A percentile compares a stretch with the other conserved stretches of the same genome.
These are phyloP conservation scores for Drosophila sp. DNA, from an alignment of 1,140 invertebrate genomes.

Conservation along the genomic window DNA sequence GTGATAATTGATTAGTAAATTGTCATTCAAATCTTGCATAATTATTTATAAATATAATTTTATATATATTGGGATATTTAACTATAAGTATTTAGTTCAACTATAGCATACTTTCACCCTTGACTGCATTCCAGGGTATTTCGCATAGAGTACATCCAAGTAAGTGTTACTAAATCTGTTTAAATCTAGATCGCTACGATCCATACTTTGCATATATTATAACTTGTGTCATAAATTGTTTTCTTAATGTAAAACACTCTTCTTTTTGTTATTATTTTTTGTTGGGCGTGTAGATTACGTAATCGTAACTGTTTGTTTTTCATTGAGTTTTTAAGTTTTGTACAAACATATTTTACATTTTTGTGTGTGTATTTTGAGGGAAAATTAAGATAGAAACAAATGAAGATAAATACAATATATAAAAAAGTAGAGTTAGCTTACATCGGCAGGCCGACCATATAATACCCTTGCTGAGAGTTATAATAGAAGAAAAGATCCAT, in stretches of 20 bases:
- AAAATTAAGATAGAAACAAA: constrained; percentile 28
- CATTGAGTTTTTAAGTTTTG: constrained; percentile 44
- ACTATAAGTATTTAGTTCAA: constrained; percentile 11
- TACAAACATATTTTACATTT: constrained; percentile 78
- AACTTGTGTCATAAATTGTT: constrained; percentile 28
- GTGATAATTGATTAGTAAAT: constrained; percentile 67
- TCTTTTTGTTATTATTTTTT: constrained; percentile 15
- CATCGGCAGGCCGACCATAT: neutral
- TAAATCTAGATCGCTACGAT: constrained; percentile 14
- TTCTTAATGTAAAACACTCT: constrained; percentile 11
- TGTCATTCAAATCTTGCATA: constrained; percentile 53
- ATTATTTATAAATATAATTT: constrained; percentile 28
- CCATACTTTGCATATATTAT: constrained; percentile 6
- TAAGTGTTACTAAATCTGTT: constrained; percentile 31
- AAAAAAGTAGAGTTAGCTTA: constrained; percentile 11
- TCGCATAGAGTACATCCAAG: constrained; percentile 9
- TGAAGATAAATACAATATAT: constrained; percentile 7
- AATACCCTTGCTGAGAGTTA: constrained; percentile 12
- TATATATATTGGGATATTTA: constrained; percentile 24
- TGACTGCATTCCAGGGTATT: constrained; percentile 18
- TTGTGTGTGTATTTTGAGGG: constrained; percentile 77
- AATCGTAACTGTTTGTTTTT: constrained; percentile 23
- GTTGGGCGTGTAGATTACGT: neutral
- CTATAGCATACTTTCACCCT: constrained; percentile 31
- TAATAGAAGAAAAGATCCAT: neutral